Percentiles rank a stretch among this genome's conserved stretches.
Conservation (phyloP, 2,888 invertebrate genomes). For the Parnassius glacialis region DNA sequence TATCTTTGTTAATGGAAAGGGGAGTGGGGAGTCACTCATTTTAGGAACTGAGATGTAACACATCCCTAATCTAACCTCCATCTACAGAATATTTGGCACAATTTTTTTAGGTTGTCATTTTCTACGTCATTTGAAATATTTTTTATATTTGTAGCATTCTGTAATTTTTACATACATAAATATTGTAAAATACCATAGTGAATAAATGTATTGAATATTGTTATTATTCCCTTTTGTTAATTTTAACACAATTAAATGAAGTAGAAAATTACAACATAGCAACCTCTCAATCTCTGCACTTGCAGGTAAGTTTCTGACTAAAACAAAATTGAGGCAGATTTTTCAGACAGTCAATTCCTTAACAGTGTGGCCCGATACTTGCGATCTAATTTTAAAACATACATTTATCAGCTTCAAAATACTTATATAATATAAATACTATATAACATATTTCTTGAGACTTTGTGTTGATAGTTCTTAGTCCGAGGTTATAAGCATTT, state of each 20-base stretch:
- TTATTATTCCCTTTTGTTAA: too few species aligned
- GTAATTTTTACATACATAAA: too few species aligned
- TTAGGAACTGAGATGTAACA: constrained; percentile 29
- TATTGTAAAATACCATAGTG: too few species aligned
- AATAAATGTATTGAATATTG: too few species aligned
- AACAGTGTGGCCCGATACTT: constrained; percentile 33
- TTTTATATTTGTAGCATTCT: too few species aligned
- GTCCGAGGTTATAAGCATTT: constrained; percentile 22
- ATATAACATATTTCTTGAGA: constrained; percentile 46
- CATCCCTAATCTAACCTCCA: constrained; percentile 49
- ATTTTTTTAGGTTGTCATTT: constrained; percentile 42
- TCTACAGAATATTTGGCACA: constrained; percentile 78
- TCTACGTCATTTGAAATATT: constrained; percentile 30
- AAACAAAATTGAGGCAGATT: constrained; percentile 53
- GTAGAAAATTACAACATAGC: constrained; percentile 29
- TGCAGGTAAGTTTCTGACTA: constrained; percentile 29
- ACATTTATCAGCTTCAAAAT: constrained; percentile 10
- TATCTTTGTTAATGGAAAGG: constrained; percentile 5
- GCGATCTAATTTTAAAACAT: not conserved
- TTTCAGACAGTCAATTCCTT: constrained; percentile 62
- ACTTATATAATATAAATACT: constrained; percentile 33
- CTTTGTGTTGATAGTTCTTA: constrained; percentile 31
- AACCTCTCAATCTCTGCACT: constrained; percentile 23
- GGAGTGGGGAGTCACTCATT: constrained; percentile 3
- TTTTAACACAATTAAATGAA: not conserved